Base-by-base conservation (phyloP, 2,797 vertebrate species). In the Hoplostethus atlanticus region DNA sequence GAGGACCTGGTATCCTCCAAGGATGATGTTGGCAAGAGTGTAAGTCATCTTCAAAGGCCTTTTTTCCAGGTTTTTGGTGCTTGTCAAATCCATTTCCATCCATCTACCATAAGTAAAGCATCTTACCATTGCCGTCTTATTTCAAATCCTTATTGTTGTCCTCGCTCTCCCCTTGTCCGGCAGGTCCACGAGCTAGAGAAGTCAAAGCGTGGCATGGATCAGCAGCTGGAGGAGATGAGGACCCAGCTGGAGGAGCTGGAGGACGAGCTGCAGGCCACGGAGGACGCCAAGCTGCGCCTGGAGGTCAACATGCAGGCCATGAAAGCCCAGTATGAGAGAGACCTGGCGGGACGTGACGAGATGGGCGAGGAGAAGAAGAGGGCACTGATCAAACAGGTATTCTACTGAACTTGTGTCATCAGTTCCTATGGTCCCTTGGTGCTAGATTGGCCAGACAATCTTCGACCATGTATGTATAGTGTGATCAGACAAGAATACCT, bases 221-320 rank as follows among this genome's bases (percentile, higher is more conserved):
- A 97, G 79, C 98, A 99, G 94, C 94, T 98, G 88, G 98, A 99
- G 88, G 98, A 99, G 91, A 99, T 99, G 97, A 96, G 96, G 91
- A 98, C 97, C 0, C 98, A 99, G 90, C 87, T 99, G 87, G 98
- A 99, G 77, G 98, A 99, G 92, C 91, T 99, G 68, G 98, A 99
- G 89, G 98, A 99, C 0, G 98, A 99, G 87, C 95, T 99, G 71
- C 98, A 99, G 94, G 97, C 95, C 34, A 97, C 98, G 0, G 98
- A 99, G 79, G 98, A 99, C 0, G 98, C 97, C 84, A 99, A 99
- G 89, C 95, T 99, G 84, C 94, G 98, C 48, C 88, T 99, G 79
- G 98, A 99, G 87, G 98, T 99, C 91, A 99, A 99, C 87, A 98
- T 99, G 97, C 98, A 99, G 89, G 98, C 98, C 54, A 94, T 99